Base-by-base conservation (phyloP, 2,888 invertebrate genomes). In the Spodoptera littoralis region DNA sequence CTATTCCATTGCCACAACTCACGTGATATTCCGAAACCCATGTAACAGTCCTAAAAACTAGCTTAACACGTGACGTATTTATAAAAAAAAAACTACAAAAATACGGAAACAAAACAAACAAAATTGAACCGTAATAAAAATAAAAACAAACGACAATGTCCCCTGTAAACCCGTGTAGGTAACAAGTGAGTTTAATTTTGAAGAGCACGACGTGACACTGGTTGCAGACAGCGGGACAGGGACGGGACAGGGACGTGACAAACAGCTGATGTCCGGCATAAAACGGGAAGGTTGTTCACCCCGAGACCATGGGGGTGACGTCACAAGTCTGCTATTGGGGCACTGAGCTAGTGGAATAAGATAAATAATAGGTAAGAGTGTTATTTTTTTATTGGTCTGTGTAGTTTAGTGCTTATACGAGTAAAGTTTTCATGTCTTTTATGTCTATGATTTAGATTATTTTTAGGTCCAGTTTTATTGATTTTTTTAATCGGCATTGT, bases 231-330 rank as follows among this genome's bases (percentile, higher is more conserved):
- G 42, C 43, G 52, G 43, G 50, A 45, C 44, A 48, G 43, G 42
- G 24, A 27, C 18, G 45, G 18, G 49, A 59, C 57, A 27, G 41
- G 50, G 58, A 73, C 70, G 61, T 62, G 59, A 75, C 43, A 53
- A 54, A 59, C 50, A 41, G 48, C 52, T 52, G 56, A 27, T 60
- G 52, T 49, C 55, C 59, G 55, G 51, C 58, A 24, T 49, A 73
- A 61, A 53, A 64, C 64, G 56, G 46, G 11, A 27, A 60, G 75
- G 70, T 64, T 53, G 64, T 53, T 41, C 70, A 74, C 64, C 75
- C 50, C 70, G 36, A 36, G 36, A 36, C 36, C 36, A 36, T n/a
- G 41, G 24, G 11, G 52, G 70, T 61, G 57, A 60, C 60, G 49
- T 73, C 52, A 48, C 11, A 12, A n/a, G n/a, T 24, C 44, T 51